Percentiles rank a stretch among this genome's conserved stretches.
Conservation (phyloP, 2,113 vertebrate species). For the Anas platyrhynchos region DNA sequence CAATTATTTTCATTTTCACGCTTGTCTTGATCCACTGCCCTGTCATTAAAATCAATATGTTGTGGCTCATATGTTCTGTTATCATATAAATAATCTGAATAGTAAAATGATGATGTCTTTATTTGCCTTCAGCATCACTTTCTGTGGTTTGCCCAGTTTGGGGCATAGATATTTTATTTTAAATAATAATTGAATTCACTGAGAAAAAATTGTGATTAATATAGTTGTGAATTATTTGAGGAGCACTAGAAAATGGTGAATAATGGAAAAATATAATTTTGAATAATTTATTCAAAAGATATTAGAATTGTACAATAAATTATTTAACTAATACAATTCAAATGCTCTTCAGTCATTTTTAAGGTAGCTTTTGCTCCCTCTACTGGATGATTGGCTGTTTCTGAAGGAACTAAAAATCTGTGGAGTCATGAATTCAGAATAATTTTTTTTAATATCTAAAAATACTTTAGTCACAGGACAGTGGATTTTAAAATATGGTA, state of each 20-base stretch:
- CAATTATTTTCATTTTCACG: background rate
- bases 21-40: background rate
- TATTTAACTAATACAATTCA: slow-evolving; percentile 41
- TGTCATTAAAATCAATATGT: background rate
- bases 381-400: slow-evolving; percentile 39
- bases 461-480: background rate
- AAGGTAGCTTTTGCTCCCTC: slow-evolving; percentile 54
- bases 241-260: slow-evolving; percentile 37
- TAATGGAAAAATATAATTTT: slow-evolving; percentile 68
- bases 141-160: background rate
- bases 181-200: slow-evolving; percentile 33
- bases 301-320: slow-evolving; percentile 54
- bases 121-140: background rate
- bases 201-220: slow-evolving; percentile 59
- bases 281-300: slow-evolving; percentile 66
- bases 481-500: background rate
- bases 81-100: background rate
- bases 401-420: background rate
- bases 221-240: slow-evolving; percentile 45
- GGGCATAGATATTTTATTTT: background rate
- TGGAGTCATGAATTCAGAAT: background rate
- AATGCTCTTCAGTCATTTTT: slow-evolving; percentile 1
- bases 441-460: background rate
- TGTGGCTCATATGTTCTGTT: background rate
- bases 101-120: background rate